Percentiles rank a stretch among this genome's conserved stretches.
phyloP scores from a whole-genome alignment of 2,113 vertebrate species.

The Helogale parvula region DNA sequence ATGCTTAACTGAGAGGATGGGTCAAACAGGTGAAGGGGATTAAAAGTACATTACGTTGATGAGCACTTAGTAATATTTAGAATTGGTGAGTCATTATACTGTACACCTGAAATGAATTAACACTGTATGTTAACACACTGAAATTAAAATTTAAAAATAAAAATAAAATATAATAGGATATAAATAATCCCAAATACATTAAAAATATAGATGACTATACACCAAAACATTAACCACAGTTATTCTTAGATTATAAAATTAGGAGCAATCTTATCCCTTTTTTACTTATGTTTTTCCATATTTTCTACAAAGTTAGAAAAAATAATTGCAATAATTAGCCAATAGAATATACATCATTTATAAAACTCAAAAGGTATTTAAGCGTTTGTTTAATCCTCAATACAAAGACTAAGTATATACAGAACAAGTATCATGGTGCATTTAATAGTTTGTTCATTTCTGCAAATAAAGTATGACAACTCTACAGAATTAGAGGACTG shows the following conservation, averaged over 20 bases:
- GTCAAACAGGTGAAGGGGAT: background rate
- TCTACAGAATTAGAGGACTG: conserved; percentile 22
- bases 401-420: conserved; percentile 26
- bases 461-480: conserved; percentile 32
- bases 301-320: conserved; percentile 40
- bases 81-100: background rate
- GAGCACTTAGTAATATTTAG: background rate
- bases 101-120: background rate
- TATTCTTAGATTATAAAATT: conserved; percentile 24
- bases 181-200: background rate
- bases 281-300: conserved; percentile 2
- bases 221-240: background rate
- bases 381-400: conserved; percentile 32
- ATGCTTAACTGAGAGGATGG: background rate
- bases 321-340: background rate
- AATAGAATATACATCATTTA: conserved; percentile 32
- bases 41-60: background rate
- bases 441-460: conserved; percentile 30
- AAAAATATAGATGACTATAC: background rate
- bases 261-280: background rate
- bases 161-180: background rate
- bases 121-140: background rate
- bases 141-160: background rate
- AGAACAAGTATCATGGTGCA: background rate
- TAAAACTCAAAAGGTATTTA: conserved; percentile 13